A percentile compares a stretch with the other conserved stretches of the same genome.
phyloP scores from a whole-genome alignment of 2,797 vertebrate genomes.

The Alca torda region DNA sequence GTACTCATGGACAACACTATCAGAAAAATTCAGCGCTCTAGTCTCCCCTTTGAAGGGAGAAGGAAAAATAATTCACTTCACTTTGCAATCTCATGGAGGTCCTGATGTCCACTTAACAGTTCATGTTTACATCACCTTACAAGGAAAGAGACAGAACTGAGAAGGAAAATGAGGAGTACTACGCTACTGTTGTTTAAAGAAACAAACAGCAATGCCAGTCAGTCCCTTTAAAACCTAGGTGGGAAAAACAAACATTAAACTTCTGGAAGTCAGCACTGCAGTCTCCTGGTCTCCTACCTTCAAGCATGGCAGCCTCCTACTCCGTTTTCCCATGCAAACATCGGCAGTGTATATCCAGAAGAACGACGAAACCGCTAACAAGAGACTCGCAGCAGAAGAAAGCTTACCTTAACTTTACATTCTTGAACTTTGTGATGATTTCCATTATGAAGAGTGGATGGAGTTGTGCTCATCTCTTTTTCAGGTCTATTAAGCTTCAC shows the following conservation, averaged over 20 bases:
- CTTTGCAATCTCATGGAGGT: not conserved
- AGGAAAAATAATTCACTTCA: not conserved
- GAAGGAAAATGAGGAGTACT: too few relatives aligned
- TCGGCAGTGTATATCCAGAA: not conserved
- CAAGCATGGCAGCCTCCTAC: not conserved
- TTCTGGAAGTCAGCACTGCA: not conserved
- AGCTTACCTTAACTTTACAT: conserved; percentile 86
- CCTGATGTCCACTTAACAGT: not conserved
- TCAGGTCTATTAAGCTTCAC: conserved; percentile 86
- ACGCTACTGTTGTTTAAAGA: not conserved
- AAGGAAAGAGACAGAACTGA: not conserved
- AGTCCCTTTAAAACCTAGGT: not conserved
- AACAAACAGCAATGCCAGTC: not conserved
- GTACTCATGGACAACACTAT: not conserved
- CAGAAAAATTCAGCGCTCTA: not conserved
- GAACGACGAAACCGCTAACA: accelerated
- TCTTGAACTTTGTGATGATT: conserved; percentile 86
- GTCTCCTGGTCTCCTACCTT: not conserved
- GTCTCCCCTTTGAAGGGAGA: not conserved
- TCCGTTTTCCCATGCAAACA: not conserved
- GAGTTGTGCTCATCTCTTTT: conserved; percentile 80
- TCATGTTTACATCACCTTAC: not conserved
- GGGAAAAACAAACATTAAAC: not conserved
- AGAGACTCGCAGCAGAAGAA: not conserved
- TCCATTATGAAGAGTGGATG: conserved; percentile 83